A percentile compares a stretch with the other conserved stretches of the same genome.
Evolutionary conservation across 2,113 vertebrate genomes (phyloP).

Genomic region (Hemiprocne comata): DNA sequence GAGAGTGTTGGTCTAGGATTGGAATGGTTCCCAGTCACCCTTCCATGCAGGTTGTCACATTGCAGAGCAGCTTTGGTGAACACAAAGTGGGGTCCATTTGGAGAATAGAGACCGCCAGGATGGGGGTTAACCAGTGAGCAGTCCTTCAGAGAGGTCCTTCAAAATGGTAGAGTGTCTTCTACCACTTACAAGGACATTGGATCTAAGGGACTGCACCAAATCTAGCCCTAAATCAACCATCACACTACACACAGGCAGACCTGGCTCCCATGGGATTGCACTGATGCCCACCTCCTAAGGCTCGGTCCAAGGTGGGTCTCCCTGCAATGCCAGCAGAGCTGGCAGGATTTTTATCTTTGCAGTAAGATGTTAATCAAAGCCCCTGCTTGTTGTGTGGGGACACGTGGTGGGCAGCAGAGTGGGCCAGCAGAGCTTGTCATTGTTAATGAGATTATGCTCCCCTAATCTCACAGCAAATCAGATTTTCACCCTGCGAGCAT

Average conservation of each 20-base stretch:
- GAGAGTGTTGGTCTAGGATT: not conserved
- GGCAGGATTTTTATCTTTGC: not conserved
- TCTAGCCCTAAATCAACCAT: not conserved
- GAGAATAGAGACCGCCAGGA: not conserved
- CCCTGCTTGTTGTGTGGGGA: not conserved
- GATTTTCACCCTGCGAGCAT: not conserved
- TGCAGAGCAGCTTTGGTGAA: not conserved
- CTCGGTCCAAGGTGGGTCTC: not conserved
- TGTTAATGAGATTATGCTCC: conserved; percentile 37
- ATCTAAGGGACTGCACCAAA: too few species aligned
- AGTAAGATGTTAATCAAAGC: not conserved
- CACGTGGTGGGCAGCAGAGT: not conserved
- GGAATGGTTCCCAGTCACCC: not conserved
- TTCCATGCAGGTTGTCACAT: not conserved
- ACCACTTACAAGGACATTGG: accelerated
- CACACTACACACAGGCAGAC: not conserved
- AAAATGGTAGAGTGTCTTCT: not conserved
- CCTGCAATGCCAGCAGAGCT: not conserved
- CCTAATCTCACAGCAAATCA: conserved; percentile 53
- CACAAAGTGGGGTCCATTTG: not conserved
- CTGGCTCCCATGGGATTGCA: accelerated
- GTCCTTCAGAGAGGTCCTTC: not conserved
- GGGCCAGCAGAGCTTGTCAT: not conserved
- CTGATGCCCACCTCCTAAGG: not conserved
- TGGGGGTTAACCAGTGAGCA: accelerated